Conservation (phyloP, 1,140 invertebrate genomes). For the Pararge aegeria region DNA sequence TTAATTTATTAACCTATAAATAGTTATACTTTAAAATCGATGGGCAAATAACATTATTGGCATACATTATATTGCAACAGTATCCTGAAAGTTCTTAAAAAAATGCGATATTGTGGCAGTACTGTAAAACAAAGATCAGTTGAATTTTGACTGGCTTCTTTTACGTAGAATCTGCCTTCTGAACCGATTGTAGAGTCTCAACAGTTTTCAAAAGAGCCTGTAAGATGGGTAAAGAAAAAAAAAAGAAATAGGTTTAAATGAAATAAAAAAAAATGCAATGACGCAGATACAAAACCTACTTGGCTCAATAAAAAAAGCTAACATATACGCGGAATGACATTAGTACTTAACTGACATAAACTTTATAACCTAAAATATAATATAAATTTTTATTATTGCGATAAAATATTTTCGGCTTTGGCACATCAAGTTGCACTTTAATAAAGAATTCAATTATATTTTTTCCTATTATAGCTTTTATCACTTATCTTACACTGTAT, state of each 20-base stretch:
- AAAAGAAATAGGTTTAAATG: too few relatives aligned
- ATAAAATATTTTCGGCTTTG: slow-evolving; percentile 55
- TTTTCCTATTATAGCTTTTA: not conserved
- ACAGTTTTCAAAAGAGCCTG: too few relatives aligned
- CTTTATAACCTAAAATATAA: slow-evolving; percentile 37
- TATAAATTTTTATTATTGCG: slow-evolving; percentile 50
- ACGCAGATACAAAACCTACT: not conserved
- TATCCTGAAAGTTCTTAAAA: not conserved
- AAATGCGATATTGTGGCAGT: not conserved
- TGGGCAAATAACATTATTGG: slow-evolving; percentile 23
- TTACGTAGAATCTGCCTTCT: too few relatives aligned
- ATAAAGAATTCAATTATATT: not conserved
- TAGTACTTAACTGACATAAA: slow-evolving; percentile 21
- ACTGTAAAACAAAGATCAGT: too few relatives aligned
- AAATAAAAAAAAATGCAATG: too few relatives aligned
- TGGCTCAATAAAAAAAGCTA: not conserved
- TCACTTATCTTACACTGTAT: not conserved
- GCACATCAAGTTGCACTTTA: slow-evolving; percentile 42
- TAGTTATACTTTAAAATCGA: slow-evolving; percentile 28
- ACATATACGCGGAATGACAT: not conserved
- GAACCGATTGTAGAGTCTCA: too few relatives aligned
- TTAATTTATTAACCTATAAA: slow-evolving; percentile 9
- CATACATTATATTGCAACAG: slow-evolving; percentile 10
- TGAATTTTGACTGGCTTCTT: too few relatives aligned
- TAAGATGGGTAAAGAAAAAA: too few relatives aligned